phyloP scores from a whole-genome alignment of 2,113 vertebrate species.

The Callipepla californica region DNA sequence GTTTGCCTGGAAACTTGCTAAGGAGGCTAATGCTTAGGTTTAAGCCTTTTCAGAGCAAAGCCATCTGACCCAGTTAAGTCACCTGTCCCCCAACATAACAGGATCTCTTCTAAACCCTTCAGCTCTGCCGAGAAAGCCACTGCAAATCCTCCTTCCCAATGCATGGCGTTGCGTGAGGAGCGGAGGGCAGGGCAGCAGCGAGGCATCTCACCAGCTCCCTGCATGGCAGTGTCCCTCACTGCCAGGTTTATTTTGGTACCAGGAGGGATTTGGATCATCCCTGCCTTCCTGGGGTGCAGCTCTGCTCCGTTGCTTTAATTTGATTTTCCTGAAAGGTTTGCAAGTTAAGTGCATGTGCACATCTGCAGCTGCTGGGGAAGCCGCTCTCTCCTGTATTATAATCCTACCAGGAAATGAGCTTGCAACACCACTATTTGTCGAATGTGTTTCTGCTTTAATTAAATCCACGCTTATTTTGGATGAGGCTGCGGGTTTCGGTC shows the following conservation, averaged over 20 bases:
- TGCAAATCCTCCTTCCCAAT: not conserved
- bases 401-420: not conserved
- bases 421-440: not conserved
- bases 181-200: fast-evolving
- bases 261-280: not conserved
- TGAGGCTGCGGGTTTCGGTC: not conserved
- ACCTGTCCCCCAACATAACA: slow-evolving; percentile 14
- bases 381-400: not conserved
- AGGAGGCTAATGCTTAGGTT: not conserved
- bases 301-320: not conserved
- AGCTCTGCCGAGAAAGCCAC: not conserved
- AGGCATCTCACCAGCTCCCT: fast-evolving
- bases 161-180: fast-evolving
- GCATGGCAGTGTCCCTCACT: fast-evolving
- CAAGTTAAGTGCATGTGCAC: not conserved
- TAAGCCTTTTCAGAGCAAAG: slow-evolving; percentile 41
- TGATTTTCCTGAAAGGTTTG: not conserved
- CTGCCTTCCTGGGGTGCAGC: not conserved
- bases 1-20: not conserved
- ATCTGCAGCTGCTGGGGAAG: not conserved
- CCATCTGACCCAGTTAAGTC: slow-evolving; percentile 67
- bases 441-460: not conserved
- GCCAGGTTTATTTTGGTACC: not conserved
- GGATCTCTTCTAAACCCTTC: slow-evolving; percentile 4
- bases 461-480: not conserved